Evolutionary conservation across 2,888 invertebrate species (phyloP), one percentile per base, ranked within the genome.

Genomic region (Tetramorium bicarinatum): DNA sequence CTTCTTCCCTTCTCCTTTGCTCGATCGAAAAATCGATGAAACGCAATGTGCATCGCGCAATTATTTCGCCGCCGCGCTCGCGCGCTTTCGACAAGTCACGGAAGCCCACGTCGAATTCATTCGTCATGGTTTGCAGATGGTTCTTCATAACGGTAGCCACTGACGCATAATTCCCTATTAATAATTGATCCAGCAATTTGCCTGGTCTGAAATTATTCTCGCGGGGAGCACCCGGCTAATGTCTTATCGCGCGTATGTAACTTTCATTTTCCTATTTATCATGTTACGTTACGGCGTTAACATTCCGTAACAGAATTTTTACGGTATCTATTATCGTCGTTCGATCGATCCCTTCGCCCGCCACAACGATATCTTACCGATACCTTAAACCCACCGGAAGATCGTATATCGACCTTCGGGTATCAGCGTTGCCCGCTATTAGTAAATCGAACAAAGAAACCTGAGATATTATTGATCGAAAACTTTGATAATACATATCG

Each of bases 121-220:
- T 47, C 18, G 59, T 79, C 59, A 59, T 21, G 21, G 8, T 13
- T 67, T 25, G 25, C 21, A 44, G 3, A 77, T 47, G 34, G 7
- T 47, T 59, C 21, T 61, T 83, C 29, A 56, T 41, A 29, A 44
- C n/a, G 29, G 2, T 8, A 18, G 25, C 8, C 54, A 25, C 38
- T 77, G 64, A 62, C 71, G 38, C 69, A 21, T 61, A 64, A 83
- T 83, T 80, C 54, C 13, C 9, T 25, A 62, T 69, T 77, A 77
- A 49, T 44, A 15, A 34, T 21, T 56, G 7, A 72, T 66, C 47
- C 8, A 29, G 15, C 44, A 25, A 66, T 15, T 13, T 25, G 21
- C 49, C 13, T 15, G 11, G 25, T 29, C 13, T 29, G 54, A 25
- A 67, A 67, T 69, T 29, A n/a, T 67, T 29, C 13, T 41, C 18